Conservation (phyloP, 1,140 invertebrate genomes). For the Wiebesia pumilae region DNA sequence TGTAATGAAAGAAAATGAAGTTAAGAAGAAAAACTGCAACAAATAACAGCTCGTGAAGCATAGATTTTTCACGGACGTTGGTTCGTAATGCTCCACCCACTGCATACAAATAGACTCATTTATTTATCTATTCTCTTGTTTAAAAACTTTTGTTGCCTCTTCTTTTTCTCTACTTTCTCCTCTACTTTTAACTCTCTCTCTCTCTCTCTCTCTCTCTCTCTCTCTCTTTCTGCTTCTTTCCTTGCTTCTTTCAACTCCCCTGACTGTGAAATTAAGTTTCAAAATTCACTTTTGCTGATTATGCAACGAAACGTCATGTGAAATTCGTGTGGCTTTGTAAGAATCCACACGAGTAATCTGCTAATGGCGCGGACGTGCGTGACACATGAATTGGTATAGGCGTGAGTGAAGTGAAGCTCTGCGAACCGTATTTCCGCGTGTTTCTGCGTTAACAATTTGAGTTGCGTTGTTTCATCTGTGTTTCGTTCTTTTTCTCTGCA, state of each 20-base stretch:
- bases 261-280: slow-evolving; percentile 17
- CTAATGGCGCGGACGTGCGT: slow-evolving; percentile 26
- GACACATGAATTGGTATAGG: background rate
- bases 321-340: slow-evolving; percentile 16
- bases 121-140: slow-evolving; percentile 19
- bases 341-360: slow-evolving; percentile 31
- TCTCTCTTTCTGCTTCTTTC: no score
- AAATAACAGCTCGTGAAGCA: background rate
- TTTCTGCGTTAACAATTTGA: slow-evolving; percentile 19
- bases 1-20: background rate
- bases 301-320: background rate
- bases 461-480: slow-evolving; percentile 1
- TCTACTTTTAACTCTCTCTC: background rate
- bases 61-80: slow-evolving; percentile 21
- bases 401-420: background rate
- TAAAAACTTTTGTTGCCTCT: background rate
- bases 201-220: background rate
- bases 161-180: background rate
- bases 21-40: background rate
- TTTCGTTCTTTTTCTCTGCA: background rate
- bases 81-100: background rate
- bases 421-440: slow-evolving; percentile 12
- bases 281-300: slow-evolving; percentile 8
- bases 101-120: slow-evolving; percentile 43
- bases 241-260: background rate